Evolutionary conservation across 2,113 vertebrate genomes (phyloP).

Genomic region (Stercorarius parasiticus): DNA sequence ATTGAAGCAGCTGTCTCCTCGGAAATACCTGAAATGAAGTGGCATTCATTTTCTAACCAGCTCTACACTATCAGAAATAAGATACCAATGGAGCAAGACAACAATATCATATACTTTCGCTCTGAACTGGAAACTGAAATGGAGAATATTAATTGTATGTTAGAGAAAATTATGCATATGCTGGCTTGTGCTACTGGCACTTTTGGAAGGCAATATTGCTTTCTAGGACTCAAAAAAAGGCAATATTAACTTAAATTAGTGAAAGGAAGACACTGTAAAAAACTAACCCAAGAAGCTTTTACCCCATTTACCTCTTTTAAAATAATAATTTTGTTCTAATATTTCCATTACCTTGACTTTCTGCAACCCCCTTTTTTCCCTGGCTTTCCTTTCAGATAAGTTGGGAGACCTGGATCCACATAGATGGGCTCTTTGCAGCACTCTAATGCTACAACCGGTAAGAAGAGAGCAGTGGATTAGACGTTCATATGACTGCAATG

Average conservation of each 20-base stretch:
- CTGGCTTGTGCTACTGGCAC: neutral
- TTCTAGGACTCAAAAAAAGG: neutral
- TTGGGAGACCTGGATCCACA: neutral
- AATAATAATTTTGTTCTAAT: neutral
- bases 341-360: neutral
- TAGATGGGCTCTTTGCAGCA: neutral
- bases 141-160: neutral
- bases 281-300: neutral
- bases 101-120: neutral
- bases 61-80: neutral
- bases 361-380: rapidly evolving
- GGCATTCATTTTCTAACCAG: neutral
- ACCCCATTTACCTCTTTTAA: neutral
- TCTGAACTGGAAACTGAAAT: neutral
- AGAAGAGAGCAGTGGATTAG: neutral
- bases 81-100: neutral
- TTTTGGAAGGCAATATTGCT: neutral
- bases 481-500: neutral
- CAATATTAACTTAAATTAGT: neutral
- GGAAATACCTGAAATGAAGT: neutral
- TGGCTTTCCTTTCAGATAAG: neutral
- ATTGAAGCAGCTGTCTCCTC: neutral
- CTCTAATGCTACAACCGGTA: too few species aligned
- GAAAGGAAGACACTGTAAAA: neutral
- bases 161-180: neutral